Conservation (phyloP, 2,888 invertebrate genomes). For the Heliothis peltigera region DNA sequence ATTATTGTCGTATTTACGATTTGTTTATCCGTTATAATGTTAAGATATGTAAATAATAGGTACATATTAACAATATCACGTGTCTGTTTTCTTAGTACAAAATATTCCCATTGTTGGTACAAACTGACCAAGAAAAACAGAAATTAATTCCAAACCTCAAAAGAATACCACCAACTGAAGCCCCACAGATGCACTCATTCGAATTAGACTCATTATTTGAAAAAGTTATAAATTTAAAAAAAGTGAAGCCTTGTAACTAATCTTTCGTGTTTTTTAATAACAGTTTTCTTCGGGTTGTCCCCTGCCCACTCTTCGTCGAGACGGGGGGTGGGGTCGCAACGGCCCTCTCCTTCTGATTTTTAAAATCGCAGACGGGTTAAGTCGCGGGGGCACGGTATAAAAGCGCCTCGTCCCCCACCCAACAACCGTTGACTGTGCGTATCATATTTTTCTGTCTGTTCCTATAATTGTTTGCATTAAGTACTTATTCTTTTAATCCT, state of each 20-base stretch:
- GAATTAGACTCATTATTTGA: conserved; percentile 29
- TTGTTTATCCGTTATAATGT: conserved; percentile 17
- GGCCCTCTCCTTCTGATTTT: conserved; percentile 83
- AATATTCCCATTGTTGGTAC: neutral
- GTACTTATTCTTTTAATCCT: conserved; percentile 39
- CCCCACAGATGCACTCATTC: conserved; percentile 12
- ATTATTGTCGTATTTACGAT: conserved; percentile 29
- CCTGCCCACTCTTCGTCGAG: conserved; percentile 74
- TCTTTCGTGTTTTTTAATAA: conserved; percentile 85
- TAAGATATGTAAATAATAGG: conserved; percentile 1
- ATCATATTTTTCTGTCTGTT: conserved; percentile 58
- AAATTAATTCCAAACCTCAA: neutral
- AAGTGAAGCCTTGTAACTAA: conserved; percentile 79
- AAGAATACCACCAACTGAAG: neutral
- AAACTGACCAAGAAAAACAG: neutral
- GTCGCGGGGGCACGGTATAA: conserved; percentile 68
- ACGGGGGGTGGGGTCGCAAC: conserved; percentile 62
- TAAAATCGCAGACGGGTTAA: conserved; percentile 87
- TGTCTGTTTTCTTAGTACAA: conserved; percentile 5
- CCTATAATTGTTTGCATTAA: conserved; percentile 53
- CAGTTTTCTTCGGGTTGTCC: conserved; percentile 82
- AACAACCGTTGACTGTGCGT: conserved; percentile 63
- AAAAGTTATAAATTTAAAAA: conserved; percentile 65
- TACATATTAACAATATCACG: neutral
- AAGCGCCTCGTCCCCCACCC: conserved; percentile 65